phyloP scores from a whole-genome alignment of 2,113 vertebrate genomes.

The Ammospiza nelsoni region DNA sequence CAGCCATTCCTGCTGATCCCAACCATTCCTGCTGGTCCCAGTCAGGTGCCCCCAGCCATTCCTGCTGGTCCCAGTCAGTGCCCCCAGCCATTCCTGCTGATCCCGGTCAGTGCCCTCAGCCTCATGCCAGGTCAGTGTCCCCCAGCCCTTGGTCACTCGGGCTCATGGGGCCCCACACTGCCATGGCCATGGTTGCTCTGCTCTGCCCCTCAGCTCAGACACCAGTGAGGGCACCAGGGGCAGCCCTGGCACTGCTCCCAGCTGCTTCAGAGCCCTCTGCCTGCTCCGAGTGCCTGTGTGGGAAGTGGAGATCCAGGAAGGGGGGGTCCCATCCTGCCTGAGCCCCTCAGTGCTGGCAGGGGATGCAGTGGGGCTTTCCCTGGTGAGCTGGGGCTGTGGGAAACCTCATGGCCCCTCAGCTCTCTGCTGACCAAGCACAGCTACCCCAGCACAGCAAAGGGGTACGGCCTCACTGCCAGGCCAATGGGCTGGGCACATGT shows the following conservation, averaged over 20 bases:
- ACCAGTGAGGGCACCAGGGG: neutral
- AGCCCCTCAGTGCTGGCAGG: neutral
- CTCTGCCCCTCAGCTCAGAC: neutral
- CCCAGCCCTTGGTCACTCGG: rapidly evolving
- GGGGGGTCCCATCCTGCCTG: neutral
- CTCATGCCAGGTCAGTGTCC: neutral
- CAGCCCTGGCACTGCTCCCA: neutral
- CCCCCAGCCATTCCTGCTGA: neutral
- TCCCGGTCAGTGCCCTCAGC: rapidly evolving
- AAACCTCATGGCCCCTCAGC: neutral
- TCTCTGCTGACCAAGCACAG: neutral
- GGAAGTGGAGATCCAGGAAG: neutral
- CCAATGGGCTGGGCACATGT: neutral
- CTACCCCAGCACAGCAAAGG: neutral
- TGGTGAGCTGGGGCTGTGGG: neutral
- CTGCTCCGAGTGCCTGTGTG: neutral
- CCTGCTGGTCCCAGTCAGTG: rapidly evolving
- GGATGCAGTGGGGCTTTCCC: neutral
- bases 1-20: neutral
- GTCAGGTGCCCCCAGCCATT: neutral
- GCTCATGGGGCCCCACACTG: rapidly evolving
- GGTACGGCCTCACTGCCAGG: neutral
- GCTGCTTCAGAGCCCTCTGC: neutral
- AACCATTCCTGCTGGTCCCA: neutral
- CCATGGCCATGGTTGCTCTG: neutral